Evolutionary conservation across 2,113 vertebrate genomes (phyloP), one percentile per base, ranked within the genome.

Genomic region (Nibea albiflora): DNA sequence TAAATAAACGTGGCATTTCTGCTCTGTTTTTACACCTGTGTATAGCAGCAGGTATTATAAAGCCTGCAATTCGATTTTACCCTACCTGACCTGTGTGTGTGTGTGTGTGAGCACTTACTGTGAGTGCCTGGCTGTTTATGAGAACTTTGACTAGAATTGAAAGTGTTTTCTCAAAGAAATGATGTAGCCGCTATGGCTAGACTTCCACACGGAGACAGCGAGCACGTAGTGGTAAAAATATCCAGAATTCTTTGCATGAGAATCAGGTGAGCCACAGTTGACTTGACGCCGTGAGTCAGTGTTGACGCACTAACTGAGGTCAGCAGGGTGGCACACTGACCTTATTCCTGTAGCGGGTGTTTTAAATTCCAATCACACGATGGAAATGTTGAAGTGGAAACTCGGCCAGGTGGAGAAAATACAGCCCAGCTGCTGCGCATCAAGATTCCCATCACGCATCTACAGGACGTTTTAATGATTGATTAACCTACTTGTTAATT

Each of bases 1-100:
- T 63, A 73, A 31, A 72, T 64, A 14, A 46, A 69, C 50, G 22
- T 75, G 15, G 22, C 26, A 62, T 53, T 85, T 70, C 14, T 24
- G 10, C 65, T 79, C 46, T 31, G 54, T 60, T 74, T 31, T 42
- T 39, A 70, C 44, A 47, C 16, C 3, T 2, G 16, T 54, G 50
- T 15, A 66, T 1, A 42, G 14, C 75, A 62, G 6, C 61, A 35
- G 50, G 52, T 68, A n/a, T 71, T 78, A 47, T 49, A 61, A 54
- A 60, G n/a, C 11, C 17, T 42, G 47, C 61, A 19, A 44, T 63
- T 65, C 16, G 4, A n/a, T 64, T 77, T 66, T 31, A 53, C 52
- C 31, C 50, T 65, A 11, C 39, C 16, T 61, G 44, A 73, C 73
- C 73, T 39, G 3, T n/a, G 17, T 78, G n/a, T 78, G 52, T 69